Conservation (phyloP, 2,888 invertebrate genomes). For the Amphipyra tragopoginis region DNA sequence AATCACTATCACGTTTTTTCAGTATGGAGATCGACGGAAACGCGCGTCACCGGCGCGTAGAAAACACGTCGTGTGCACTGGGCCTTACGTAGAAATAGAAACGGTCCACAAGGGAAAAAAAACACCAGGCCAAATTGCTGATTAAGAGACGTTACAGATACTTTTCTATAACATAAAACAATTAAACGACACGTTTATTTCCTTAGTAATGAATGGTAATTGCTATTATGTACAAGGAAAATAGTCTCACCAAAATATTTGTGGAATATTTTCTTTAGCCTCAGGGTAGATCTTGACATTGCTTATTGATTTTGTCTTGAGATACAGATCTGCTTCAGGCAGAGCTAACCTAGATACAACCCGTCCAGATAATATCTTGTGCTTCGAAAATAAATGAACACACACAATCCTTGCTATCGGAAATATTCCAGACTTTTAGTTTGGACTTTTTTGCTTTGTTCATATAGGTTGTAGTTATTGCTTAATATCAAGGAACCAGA, state of each 20-base stretch:
- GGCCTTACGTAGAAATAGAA: too few relatives aligned
- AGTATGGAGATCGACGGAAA: too few relatives aligned
- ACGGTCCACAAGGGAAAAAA: too few relatives aligned
- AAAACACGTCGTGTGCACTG: too few relatives aligned
- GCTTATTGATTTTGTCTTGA: constrained; percentile 40
- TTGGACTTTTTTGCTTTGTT: constrained; percentile 19
- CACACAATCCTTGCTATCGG: constrained; percentile 30
- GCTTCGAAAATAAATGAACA: constrained; percentile 48
- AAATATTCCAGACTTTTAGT: constrained; percentile 22
- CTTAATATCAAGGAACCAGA: constrained; percentile 6
- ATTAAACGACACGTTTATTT: constrained; percentile 18
- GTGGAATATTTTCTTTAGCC: constrained; percentile 15
- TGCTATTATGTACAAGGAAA: constrained; percentile 21
- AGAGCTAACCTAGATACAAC: constrained; percentile 43
- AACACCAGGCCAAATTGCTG: constrained; percentile 14
- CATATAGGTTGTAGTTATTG: constrained; percentile 22
- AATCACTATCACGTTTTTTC: too few relatives aligned
- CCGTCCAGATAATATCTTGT: constrained; percentile 37
- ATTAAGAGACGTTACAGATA: constrained; percentile 17
- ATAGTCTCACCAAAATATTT: constrained; percentile 23
- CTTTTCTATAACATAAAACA: constrained; percentile 2
- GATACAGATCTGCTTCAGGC: constrained; percentile 39
- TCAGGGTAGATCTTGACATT: constrained; percentile 20
- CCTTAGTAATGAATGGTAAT: constrained; percentile 7
- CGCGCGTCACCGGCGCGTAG: too few relatives aligned